Evolutionary conservation across 2,888 invertebrate genomes (phyloP), one percentile per base, ranked within the genome.

Genomic region (Sylvicola fuscatus): DNA sequence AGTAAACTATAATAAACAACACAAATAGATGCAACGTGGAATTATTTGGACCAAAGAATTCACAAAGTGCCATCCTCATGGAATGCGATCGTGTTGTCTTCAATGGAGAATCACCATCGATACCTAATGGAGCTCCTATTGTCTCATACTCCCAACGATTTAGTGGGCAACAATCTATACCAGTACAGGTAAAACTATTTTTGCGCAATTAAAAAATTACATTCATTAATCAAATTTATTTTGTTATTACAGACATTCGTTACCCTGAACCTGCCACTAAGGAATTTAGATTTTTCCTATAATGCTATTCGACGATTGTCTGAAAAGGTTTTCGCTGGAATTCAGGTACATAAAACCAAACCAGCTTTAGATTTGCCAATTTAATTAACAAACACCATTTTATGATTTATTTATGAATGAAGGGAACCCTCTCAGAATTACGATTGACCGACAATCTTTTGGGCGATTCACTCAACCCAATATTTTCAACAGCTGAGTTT

Each of bases 381-480:
- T 14, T 35, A 32, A 26, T 32, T 14, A 21, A 21, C 8, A 17
- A 17, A 35, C 33, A 21, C 14, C 14, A 13, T 29, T 29, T 29
- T 29, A 21, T 21, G 21, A 21, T 21, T 21, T 21, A 21, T 21
- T n/a, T 21, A 21, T 8, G 8, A 21, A n/a, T 13, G 8, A 30
- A 64, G 47, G 65, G 66, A 2, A 72, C 73, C 8, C 60, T 89
- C 28, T 70, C 71, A 14, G 76, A 75, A 45, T 53, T 89, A 28
- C 66, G 70, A 12, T 56, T 90, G 36, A 68, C 78, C 17, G 72
- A 83, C 48, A 90, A 90, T 52, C 61, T 83, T n/a, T 64, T 90
- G 17, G 89, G 89, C 2, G 87, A 89, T 51, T 83, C 80, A 47
- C 60, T 89, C 17, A 89, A 87, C 58, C 89, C 89, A 1, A 84